phyloP scores from a whole-genome alignment of 2,888 invertebrate genomes.

The Plebejus melissa region DNA sequence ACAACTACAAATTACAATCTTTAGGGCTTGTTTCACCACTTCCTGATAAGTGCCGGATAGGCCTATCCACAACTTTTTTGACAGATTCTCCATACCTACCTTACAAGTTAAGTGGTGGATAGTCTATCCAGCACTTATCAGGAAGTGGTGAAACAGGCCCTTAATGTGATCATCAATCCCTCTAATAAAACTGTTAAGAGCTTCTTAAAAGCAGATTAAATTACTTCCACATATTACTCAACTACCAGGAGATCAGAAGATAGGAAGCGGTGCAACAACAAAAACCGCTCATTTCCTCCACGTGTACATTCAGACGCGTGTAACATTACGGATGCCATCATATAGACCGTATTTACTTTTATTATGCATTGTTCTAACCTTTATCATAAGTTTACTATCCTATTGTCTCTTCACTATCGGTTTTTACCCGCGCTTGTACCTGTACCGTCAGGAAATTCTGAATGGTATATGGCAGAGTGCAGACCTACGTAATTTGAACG shows the following conservation, averaged over 20 bases:
- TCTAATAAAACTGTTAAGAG: not conserved
- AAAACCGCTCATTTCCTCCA: not conserved
- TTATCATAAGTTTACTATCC: constrained; percentile 6
- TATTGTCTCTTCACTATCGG: not conserved
- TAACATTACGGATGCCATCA: not conserved
- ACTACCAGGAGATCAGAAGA: constrained; percentile 17
- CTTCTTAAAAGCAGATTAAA: not conserved
- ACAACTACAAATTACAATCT: not conserved
- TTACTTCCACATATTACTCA: constrained; percentile 4
- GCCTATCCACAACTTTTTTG: no score
- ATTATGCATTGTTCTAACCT: constrained; percentile 1
- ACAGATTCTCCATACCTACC: no score
- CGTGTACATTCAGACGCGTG: not conserved
- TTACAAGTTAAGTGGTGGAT: no score
- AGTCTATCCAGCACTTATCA: no score
- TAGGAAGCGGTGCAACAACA: not conserved
- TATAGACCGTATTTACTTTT: not conserved
- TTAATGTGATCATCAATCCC: not conserved
- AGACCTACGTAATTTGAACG: no score
- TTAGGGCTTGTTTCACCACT: no score
- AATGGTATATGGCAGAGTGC: no score
- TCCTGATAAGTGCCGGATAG: no score
- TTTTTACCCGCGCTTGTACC: not conserved
- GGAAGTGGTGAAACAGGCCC: no score
- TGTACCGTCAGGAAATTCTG: no score